phyloP scores from a whole-genome alignment of 1,140 invertebrate species.

The Heliconius congener region DNA sequence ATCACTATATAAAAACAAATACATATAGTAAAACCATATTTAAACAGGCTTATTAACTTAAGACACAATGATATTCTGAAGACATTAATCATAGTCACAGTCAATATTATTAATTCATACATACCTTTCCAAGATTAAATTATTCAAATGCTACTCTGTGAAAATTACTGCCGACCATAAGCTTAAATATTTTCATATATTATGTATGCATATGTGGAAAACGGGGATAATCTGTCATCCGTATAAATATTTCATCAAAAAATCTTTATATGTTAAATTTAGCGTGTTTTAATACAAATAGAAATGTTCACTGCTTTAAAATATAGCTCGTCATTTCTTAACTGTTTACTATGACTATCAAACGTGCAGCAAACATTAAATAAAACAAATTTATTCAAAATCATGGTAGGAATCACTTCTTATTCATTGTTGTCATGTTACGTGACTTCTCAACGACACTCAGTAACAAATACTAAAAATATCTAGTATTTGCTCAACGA shows the following conservation, averaged over 20 bases:
- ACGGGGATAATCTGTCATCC: neutral
- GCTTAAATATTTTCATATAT: neutral
- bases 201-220: slow-evolving; percentile 8
- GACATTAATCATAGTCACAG: neutral
- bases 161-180: neutral
- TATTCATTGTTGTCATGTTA: neutral
- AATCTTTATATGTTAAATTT: neutral
- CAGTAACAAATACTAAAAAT: slow-evolving; percentile 27
- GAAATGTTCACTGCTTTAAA: too few species aligned
- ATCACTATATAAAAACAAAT: too few species aligned
- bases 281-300: neutral
- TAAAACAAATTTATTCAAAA: neutral
- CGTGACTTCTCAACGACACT: slow-evolving; percentile 12
- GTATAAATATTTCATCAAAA: neutral
- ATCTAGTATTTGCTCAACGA: slow-evolving; percentile 34
- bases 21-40: too few species aligned
- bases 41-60: too few species aligned
- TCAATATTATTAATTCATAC: neutral
- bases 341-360: neutral
- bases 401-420: neutral
- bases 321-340: too few species aligned
- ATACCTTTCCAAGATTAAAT: neutral
- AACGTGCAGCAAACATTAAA: neutral
- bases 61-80: neutral
- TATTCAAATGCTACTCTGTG: neutral